Conservation (phyloP, 1,140 invertebrate species). For the Andrena cerasifolii region DNA sequence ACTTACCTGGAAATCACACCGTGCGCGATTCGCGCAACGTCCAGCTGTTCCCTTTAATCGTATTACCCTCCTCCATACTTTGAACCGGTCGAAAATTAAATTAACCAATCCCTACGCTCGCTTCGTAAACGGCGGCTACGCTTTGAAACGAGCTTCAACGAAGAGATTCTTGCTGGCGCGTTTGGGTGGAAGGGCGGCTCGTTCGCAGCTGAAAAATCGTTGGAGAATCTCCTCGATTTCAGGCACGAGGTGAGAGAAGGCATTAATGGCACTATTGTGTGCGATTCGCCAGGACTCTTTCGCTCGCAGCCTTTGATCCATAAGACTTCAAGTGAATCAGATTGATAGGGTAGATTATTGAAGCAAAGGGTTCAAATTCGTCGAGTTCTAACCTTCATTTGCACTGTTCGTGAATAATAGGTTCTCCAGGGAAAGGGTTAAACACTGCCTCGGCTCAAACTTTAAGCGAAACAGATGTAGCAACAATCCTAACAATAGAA, state of each 20-base stretch:
- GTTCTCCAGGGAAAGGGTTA: no score
- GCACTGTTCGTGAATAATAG: no score
- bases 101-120: not conserved
- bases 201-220: not conserved
- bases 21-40: not conserved
- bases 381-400: no score
- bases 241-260: not conserved
- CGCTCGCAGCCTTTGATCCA: not conserved
- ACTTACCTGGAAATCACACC: conserved; percentile 11
- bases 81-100: conserved; percentile 10
- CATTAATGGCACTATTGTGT: not conserved
- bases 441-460: no score
- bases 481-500: no score
- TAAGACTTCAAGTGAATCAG: no score
- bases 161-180: not conserved
- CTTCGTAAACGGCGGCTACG: not conserved
- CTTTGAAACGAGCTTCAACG: not conserved
- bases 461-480: no score
- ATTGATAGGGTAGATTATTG: no score
- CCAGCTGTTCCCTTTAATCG: conserved; percentile 32
- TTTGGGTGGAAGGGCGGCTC: not conserved
- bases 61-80: conserved; percentile 5
- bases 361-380: no score
- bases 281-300: not conserved
- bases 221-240: not conserved